Evolutionary conservation across 2,797 vertebrate species (phyloP).

Genomic region (Diglossa cyanea): DNA sequence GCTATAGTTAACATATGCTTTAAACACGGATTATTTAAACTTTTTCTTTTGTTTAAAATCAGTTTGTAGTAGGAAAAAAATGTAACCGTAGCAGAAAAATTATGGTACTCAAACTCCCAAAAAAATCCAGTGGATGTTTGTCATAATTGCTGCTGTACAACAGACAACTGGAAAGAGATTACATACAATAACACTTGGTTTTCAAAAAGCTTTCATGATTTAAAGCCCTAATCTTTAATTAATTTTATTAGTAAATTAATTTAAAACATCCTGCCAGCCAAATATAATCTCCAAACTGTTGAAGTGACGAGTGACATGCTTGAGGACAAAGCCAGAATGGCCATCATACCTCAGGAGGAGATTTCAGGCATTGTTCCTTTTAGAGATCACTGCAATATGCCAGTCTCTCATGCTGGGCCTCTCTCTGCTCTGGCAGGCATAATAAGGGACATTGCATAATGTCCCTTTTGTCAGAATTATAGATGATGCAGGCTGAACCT

Average conservation of each 20-base stretch:
- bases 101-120: not conserved
- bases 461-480: not conserved
- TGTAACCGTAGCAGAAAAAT: not conserved
- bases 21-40: not conserved
- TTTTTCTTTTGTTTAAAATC: not conserved
- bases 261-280: not conserved
- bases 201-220: not conserved
- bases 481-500: not conserved
- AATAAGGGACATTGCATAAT: not conserved
- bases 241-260: not conserved
- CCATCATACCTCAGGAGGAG: not conserved
- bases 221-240: not conserved
- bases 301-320: not conserved
- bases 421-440: not conserved
- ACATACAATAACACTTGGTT: not conserved
- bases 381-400: not conserved
- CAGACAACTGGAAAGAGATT: not conserved
- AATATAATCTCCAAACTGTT: not conserved
- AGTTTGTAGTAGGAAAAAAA: not conserved
- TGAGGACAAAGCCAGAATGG: not conserved
- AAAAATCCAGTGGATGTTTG: not conserved
- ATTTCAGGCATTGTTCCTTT: not conserved
- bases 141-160: not conserved
- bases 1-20: not conserved
- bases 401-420: not conserved